Conservation (phyloP, 2,113 vertebrate species). For the Boleophthalmus pectinirostris region DNA sequence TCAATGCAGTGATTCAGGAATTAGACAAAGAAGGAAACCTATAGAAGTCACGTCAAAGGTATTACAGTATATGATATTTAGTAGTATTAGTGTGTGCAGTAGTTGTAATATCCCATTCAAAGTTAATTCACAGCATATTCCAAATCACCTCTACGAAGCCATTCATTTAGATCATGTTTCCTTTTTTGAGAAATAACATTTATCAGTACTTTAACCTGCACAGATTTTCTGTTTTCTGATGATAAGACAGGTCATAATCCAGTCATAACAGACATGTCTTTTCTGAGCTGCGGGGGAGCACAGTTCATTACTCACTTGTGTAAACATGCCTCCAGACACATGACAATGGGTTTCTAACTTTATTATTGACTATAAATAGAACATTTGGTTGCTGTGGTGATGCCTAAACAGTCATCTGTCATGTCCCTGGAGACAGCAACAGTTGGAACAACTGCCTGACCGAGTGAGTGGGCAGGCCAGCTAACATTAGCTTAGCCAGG, state of each 20-base stretch:
- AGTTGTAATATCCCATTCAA: background rate
- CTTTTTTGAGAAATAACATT: no score
- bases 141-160: background rate
- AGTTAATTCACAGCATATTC: background rate
- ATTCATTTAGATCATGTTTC: no score
- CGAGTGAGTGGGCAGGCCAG: constrained; percentile 38
- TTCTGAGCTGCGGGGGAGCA: background rate
- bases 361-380: constrained; percentile 58
- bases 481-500: constrained; percentile 50
- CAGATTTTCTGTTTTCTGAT: background rate
- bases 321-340: constrained; percentile 36
- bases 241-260: constrained; percentile 25
- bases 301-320: constrained; percentile 20
- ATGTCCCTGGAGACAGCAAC: constrained; percentile 28
- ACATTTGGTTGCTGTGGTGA: constrained; percentile 46
- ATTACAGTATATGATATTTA: no score
- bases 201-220: no score
- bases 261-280: constrained; percentile 18
- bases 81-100: background rate
- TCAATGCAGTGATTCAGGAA: constrained; percentile 4
- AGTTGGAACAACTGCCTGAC: constrained; percentile 35
- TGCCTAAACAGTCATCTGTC: constrained; percentile 26
- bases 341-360: constrained; percentile 33
- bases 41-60: background rate
- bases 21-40: constrained; percentile 7